Conservation (phyloP, 2,113 vertebrate species). For the Myanophis thanlyinensis region DNA sequence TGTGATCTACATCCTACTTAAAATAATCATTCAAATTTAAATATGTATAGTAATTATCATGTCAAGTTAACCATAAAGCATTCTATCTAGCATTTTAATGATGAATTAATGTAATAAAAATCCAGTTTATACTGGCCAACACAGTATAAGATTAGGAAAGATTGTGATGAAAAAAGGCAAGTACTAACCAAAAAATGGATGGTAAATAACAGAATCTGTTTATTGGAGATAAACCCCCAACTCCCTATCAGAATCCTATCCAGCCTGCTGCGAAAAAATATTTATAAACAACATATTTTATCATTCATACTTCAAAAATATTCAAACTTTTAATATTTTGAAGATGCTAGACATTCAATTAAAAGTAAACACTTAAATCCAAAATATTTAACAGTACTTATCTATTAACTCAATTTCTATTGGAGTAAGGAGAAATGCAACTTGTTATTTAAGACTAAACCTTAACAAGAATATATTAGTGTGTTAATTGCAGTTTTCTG, state of each 20-base stretch:
- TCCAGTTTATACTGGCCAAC: neutral
- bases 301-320: neutral
- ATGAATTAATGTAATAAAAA: neutral
- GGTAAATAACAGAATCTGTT: neutral
- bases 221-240: neutral
- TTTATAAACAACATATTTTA: neutral
- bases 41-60: neutral
- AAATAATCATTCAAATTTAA: neutral
- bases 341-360: neutral
- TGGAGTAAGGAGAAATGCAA: neutral
- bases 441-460: neutral
- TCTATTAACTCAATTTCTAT: neutral
- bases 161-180: neutral
- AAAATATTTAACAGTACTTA: neutral
- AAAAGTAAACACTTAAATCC: neutral
- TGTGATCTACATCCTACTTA: constrained; percentile 1
- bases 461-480: neutral
- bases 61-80: constrained; percentile 23
- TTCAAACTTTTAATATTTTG: neutral
- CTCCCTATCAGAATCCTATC: neutral
- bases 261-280: neutral
- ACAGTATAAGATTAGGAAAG: neutral
- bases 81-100: neutral
- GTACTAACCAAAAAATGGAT: neutral
- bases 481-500: neutral